These are phyloP conservation scores for Oncorhynchus kisutch DNA, from an alignment of 2,113 vertebrate species.

Conservation along the genomic window DNA sequence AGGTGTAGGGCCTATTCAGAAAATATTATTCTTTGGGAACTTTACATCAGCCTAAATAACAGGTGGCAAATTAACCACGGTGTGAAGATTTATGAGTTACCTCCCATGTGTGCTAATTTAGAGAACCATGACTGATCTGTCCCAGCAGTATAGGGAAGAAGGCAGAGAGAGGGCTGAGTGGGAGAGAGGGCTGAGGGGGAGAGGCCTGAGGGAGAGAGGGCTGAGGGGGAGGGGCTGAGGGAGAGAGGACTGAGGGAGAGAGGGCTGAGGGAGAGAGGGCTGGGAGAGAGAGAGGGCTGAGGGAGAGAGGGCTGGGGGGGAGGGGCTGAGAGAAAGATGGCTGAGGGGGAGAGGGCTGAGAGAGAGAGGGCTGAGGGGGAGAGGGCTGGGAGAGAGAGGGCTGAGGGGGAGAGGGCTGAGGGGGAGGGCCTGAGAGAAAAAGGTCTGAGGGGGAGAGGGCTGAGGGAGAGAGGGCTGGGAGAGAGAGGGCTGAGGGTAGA, in stretches of 20 bases:
- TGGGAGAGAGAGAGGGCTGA: too few species aligned
- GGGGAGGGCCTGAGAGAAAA: too few species aligned
- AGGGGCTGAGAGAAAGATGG: background rate
- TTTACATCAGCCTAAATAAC: conserved; percentile 43
- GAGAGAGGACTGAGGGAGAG: conserved; percentile 39
- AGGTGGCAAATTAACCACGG: conserved; percentile 59
- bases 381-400: conserved; percentile 17
- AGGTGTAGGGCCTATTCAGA: background rate
- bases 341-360: too few species aligned
- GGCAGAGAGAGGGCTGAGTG: background rate
- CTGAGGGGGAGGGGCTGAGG: too few species aligned
- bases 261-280: background rate
- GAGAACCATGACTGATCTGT: conserved; percentile 44
- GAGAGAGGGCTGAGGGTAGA: too few species aligned
- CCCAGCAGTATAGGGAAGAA: too few species aligned
- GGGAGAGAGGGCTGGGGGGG: too few species aligned
- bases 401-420: too few species aligned
- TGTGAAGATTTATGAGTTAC: conserved; percentile 53
- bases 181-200: too few species aligned
- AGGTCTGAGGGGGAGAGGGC: too few species aligned
- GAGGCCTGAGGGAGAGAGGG: background rate
- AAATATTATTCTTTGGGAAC: background rate
- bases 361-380: conserved; percentile 39
- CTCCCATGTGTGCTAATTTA: conserved; percentile 68
- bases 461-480: too few species aligned